phyloP scores from a whole-genome alignment of 2,888 invertebrate species.

The Coleophora flavipennella region DNA sequence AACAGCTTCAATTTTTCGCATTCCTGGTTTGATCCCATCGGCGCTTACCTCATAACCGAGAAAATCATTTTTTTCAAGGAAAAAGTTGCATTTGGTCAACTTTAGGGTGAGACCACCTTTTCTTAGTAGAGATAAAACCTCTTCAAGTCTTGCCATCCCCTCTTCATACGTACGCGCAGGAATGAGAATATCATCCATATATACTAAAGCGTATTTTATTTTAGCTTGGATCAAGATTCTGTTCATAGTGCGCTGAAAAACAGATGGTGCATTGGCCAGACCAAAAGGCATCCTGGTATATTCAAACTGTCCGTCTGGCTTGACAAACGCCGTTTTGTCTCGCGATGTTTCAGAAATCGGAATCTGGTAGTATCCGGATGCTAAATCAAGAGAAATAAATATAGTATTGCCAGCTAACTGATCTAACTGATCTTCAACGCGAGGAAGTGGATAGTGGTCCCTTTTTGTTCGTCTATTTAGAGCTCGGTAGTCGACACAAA shows the following conservation, averaged over 20 bases:
- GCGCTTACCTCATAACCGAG: constrained; percentile 3
- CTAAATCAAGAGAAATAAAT: not conserved
- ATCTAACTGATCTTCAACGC: no score
- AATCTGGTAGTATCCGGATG: no score
- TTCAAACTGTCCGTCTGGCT: constrained; percentile 3
- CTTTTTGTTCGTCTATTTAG: not conserved
- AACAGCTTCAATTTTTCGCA: constrained; percentile 5
- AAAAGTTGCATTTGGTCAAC: constrained; percentile 1
- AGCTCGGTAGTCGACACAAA: constrained; percentile 1
- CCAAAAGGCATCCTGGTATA: constrained; percentile 12
- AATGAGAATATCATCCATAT: constrained; percentile 12
- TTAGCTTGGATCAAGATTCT: not conserved
- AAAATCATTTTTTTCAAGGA: constrained; percentile 1
- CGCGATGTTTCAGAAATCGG: not conserved
- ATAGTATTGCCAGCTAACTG: not conserved
- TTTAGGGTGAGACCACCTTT: constrained; percentile 10
- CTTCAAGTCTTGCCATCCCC: constrained; percentile 5
- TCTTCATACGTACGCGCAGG: constrained; percentile 2
- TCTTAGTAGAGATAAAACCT: not conserved
- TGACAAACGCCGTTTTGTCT: not conserved
- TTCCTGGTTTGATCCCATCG: constrained; percentile 4
- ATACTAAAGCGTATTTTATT: constrained; percentile 5
- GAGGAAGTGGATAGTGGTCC: not conserved
- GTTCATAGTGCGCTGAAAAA: constrained; percentile 2
- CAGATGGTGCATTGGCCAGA: constrained; percentile 8